Evolutionary conservation across 1,140 invertebrate genomes (phyloP).

Genomic region (Cyrtorhinus lividipennis): DNA sequence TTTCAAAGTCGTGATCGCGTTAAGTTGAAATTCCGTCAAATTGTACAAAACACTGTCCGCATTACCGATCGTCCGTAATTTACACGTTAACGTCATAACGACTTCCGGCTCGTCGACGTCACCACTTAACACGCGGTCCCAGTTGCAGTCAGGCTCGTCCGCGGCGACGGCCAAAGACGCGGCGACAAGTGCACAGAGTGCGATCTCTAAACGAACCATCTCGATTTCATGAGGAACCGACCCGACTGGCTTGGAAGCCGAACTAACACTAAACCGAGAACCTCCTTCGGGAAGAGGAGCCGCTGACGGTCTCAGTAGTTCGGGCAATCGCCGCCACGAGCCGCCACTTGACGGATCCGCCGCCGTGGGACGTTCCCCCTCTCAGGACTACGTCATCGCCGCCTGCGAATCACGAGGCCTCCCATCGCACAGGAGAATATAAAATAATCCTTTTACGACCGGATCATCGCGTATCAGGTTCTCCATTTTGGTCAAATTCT

Average conservation of each 20-base stretch:
- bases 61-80: constrained; percentile 51
- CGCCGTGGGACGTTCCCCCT: constrained; percentile 2
- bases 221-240: constrained; percentile 8
- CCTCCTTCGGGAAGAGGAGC: neutral
- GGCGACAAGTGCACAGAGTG: constrained; percentile 2
- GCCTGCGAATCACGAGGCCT: no score
- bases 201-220: constrained; percentile 14
- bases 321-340: constrained; percentile 1
- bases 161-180: neutral
- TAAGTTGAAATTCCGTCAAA: constrained; percentile 43
- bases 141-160: constrained; percentile 27
- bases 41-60: constrained; percentile 52
- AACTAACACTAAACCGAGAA: neutral
- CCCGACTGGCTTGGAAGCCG: constrained; percentile 9
- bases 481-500: no score
- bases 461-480: no score
- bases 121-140: constrained; percentile 37
- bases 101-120: constrained; percentile 41
- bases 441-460: no score
- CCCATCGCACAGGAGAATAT: no score
- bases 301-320: neutral
- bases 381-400: no score
- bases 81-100: constrained; percentile 46
- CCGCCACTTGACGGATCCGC: constrained; percentile 13
- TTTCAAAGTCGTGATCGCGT: constrained; percentile 48